phyloP scores from a whole-genome alignment of 2,888 invertebrate genomes.

The Mesochorus sp. region DNA sequence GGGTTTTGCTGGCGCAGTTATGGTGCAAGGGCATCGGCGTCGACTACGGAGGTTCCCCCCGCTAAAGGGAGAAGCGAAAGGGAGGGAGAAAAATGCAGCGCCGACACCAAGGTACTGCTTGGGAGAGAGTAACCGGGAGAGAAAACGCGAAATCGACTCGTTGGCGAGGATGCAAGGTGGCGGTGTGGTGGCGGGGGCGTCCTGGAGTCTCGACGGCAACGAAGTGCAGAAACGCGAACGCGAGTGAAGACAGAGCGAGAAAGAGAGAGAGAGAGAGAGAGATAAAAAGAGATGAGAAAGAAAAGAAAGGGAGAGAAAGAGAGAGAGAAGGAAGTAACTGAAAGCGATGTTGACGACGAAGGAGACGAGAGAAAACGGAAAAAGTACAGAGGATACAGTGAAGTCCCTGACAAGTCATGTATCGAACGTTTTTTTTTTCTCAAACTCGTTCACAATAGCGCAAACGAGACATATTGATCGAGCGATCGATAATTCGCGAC shows the following conservation, averaged over 20 bases:
- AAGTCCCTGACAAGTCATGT: background rate
- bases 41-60: background rate
- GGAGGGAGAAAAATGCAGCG: background rate
- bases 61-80: background rate
- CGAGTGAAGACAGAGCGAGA: slow-evolving; percentile 4
- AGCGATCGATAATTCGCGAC: too few relatives aligned
- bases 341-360: slow-evolving; percentile 1
- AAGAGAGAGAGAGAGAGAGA: slow-evolving; percentile 37
- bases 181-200: slow-evolving; percentile 29
- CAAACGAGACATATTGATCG: too few relatives aligned
- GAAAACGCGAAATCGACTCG: slow-evolving; percentile 17
- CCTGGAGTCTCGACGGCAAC: slow-evolving; percentile 41
- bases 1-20: background rate
- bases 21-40: slow-evolving; percentile 13
- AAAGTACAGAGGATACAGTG: background rate
- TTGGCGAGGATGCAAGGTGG: slow-evolving; percentile 41
- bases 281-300: slow-evolving; percentile 18
- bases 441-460: too few relatives aligned
- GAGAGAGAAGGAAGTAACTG: slow-evolving; percentile 41
- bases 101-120: too few relatives aligned
- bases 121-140: background rate
- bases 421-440: background rate
- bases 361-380: slow-evolving; percentile 19
- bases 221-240: slow-evolving; percentile 17
- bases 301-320: slow-evolving; percentile 8